phyloP scores from a whole-genome alignment of 1,140 invertebrate species.

The Drosophila lacteicornis region DNA sequence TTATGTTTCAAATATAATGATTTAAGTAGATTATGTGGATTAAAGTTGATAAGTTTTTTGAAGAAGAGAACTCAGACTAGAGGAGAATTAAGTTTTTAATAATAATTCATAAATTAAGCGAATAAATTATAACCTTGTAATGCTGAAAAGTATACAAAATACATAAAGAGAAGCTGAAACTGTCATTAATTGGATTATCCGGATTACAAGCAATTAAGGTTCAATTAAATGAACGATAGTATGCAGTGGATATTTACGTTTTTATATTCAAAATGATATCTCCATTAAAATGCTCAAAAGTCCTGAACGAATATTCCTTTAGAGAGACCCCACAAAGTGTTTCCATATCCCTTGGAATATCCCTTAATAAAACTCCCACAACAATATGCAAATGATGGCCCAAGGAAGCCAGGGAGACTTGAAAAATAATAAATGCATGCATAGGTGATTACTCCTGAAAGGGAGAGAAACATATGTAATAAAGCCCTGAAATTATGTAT shows the following conservation, averaged over 20 bases:
- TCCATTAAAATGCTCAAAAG: too few relatives aligned
- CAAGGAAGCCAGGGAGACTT: neutral
- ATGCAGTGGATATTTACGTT: too few relatives aligned
- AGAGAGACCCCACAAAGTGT: neutral
- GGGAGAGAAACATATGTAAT: constrained; percentile 35
- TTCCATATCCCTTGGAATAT: neutral
- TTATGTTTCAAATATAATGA: too few relatives aligned
- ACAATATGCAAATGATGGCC: constrained; percentile 24
- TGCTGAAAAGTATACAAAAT: neutral
- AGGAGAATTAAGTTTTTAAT: neutral
- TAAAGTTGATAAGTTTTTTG: too few relatives aligned
- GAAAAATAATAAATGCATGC: constrained; percentile 18
- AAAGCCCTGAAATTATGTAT: constrained; percentile 16
- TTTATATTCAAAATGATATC: too few relatives aligned
- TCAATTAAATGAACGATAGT: neutral
- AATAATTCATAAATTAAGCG: neutral
- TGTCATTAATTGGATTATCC: neutral
- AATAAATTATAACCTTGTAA: neutral
- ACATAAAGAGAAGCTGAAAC: neutral
- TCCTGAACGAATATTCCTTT: neutral
- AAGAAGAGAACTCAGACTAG: too few relatives aligned
- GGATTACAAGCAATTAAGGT: neutral
- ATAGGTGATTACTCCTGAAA: constrained; percentile 30
- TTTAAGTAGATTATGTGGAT: neutral
- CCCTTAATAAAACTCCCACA: neutral